A percentile compares a stretch with the other conserved stretches of the same genome.
Conservation (phyloP, 1,140 invertebrate species). For the Tetraneura akinire region DNA sequence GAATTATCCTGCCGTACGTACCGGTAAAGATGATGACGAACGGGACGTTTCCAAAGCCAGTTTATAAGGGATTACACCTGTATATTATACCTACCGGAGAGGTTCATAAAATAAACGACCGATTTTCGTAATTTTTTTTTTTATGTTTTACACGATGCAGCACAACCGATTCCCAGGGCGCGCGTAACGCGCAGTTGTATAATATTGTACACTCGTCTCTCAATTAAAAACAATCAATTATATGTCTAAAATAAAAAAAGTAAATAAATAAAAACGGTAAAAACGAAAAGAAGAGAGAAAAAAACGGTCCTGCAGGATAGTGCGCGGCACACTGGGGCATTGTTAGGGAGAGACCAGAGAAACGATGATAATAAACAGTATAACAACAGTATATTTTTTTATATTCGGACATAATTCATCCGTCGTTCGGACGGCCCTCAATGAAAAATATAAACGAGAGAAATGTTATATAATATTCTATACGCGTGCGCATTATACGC, state of each 20-base stretch:
- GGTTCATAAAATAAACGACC: constrained; percentile 31
- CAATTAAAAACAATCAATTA: constrained; percentile 49
- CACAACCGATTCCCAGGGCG: background rate
- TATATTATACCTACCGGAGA: no score
- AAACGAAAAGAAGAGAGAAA: constrained; percentile 12
- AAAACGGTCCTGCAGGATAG: background rate
- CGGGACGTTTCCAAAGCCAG: constrained; percentile 9
- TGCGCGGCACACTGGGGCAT: constrained; percentile 27
- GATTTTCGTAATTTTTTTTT: background rate
- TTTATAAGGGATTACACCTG: constrained; percentile 24
- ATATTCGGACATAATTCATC: constrained; percentile 33
- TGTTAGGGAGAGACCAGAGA: constrained; percentile 1
- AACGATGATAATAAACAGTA: background rate
- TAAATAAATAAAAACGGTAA: no score
- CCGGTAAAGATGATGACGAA: constrained; percentile 9
- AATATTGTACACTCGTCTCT: constrained; percentile 5
- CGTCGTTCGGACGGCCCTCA: background rate
- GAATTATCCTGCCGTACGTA: constrained; percentile 21
- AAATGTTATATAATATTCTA: background rate
- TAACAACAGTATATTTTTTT: background rate
- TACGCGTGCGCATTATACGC: no score
- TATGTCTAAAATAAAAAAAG: no score
- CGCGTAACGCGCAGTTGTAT: background rate
- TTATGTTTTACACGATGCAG: constrained; percentile 3
- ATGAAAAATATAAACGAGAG: background rate